Evolutionary conservation across 2,113 vertebrate genomes (phyloP), one percentile per base, ranked within the genome.

Genomic region (Halichoerus grypus): DNA sequence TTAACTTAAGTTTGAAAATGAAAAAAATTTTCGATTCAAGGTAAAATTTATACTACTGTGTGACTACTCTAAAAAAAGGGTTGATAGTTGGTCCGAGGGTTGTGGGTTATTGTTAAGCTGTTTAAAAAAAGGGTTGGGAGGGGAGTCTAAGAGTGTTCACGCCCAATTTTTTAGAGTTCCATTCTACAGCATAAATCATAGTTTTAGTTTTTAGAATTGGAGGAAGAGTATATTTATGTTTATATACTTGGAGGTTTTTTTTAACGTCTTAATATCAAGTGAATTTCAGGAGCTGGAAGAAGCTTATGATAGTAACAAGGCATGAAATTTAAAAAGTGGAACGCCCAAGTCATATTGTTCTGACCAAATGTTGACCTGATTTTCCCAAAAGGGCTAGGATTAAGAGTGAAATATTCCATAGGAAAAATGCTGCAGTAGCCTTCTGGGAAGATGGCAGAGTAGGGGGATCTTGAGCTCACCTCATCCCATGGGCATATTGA

Each of bases 271-370:
- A 97, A 92, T 84, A 95, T 69, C 84, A 97, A 91, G 94, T 91
- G 88, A 95, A 87, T 93, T 97, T 96, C 51, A 94, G 19, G 59
- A 95, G 88, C 74, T 95, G 57, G 79, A 71, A 94, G 72, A 46
- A 91, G 90, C 86, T 96, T 69, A 95, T 74, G 92, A 94, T 85
- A 80, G 94, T 88, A 96, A 94, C 87, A 85, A 91, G 93, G 93
- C 89, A 85, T 97, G 94, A 96, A 97, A 94, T 97, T 95, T 96
- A 95, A 98, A 94, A 94, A 90, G 94, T 59, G 81, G 57, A 94
- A 93, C 94, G 80, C 46, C 88, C 36, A 63, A 81, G 93, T 31
- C 93, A 71, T 55, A 91, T 33, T 93, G 74, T 90, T 90, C 88
- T 84, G 74, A 94, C 63, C 49, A 80, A 96, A 95, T 57, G 85